Conservation (phyloP, 1,140 invertebrate genomes). For the Lamellibrachia luymesi region DNA sequence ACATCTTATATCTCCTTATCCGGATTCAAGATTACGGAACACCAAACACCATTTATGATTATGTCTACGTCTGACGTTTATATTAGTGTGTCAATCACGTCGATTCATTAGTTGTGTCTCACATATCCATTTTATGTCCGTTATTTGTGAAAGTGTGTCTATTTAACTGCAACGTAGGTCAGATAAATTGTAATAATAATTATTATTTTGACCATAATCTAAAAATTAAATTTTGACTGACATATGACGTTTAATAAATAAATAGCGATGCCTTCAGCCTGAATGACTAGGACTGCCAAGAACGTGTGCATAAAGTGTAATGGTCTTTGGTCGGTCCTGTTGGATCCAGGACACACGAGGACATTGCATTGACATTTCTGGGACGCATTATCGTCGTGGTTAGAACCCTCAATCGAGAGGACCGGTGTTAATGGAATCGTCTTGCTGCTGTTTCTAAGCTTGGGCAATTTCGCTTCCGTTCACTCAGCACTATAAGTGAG, state of each 20-base stretch:
- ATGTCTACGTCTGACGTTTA: background rate
- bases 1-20: background rate
- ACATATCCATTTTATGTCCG: too few relatives aligned
- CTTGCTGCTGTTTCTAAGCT: too few relatives aligned
- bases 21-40: background rate
- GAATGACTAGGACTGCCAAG: background rate
- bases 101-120: too few relatives aligned
- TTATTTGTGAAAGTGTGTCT: too few relatives aligned
- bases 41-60: background rate
- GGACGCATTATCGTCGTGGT: too few relatives aligned
- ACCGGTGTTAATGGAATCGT: too few relatives aligned
- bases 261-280: background rate
- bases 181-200: too few relatives aligned
- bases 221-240: background rate
- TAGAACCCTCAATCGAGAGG: too few relatives aligned
- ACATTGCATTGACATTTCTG: background rate
- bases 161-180: too few relatives aligned
- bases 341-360: background rate
- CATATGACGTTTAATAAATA: background rate
- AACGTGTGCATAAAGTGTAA: background rate
- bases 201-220: background rate
- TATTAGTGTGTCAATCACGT: background rate
- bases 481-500: too few relatives aligned
- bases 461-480: too few relatives aligned
- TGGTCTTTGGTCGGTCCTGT: background rate